Evolutionary conservation across 2,888 invertebrate genomes (phyloP).

Genomic region (Halictus quadricinctus): DNA sequence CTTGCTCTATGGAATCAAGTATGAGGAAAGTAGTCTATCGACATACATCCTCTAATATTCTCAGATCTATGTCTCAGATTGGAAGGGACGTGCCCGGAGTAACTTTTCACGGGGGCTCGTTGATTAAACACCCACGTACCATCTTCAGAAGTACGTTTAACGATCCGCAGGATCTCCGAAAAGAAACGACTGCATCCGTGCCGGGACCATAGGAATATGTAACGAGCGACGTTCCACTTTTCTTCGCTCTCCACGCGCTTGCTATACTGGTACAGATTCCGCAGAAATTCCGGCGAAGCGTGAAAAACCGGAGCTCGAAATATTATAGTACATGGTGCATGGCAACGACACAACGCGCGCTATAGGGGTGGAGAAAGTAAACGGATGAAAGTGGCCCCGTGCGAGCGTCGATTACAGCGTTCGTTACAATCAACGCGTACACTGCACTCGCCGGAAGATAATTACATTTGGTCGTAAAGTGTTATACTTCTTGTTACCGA

Average conservation of each 20-base stretch:
- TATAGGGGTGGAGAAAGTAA: not conserved
- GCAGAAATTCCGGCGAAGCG: not conserved
- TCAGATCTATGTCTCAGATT: conserved; percentile 2
- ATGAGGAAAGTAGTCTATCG: not conserved
- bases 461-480: not conserved
- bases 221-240: conserved; percentile 8
- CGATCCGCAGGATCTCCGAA: conserved; percentile 22
- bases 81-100: not conserved
- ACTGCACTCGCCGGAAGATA: not conserved
- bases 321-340: not conserved
- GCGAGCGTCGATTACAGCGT: not conserved
- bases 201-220: not conserved
- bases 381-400: not conserved
- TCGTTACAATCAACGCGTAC: not conserved
- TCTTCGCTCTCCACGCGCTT: not conserved
- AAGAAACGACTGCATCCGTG: conserved; percentile 4
- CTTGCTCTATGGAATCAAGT: not conserved
- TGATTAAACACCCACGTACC: conserved; percentile 1
- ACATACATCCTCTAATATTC: not conserved
- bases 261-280: not conserved
- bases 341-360: not conserved
- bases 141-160: not conserved
- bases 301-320: not conserved
- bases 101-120: not conserved
- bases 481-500: conserved; percentile 5